Evolutionary conservation across 2,797 vertebrate genomes (phyloP), one percentile per base, ranked within the genome.

Genomic region (Neosilurus mollespiculum): DNA sequence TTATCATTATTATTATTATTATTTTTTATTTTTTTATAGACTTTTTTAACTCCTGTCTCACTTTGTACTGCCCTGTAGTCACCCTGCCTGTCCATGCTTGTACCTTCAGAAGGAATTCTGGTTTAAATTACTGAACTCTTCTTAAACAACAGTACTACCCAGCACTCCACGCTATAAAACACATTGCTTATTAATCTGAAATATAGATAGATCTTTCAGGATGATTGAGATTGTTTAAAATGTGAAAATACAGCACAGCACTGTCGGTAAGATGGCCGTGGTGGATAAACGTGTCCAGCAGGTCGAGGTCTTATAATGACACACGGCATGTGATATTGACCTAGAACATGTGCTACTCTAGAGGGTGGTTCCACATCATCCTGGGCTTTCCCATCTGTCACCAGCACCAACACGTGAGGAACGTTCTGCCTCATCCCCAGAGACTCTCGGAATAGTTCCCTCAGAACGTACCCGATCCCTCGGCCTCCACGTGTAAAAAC

Each of bases 371-470:
- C 51, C 85, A 97, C 96, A 0, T 97, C 93, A 58, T 98, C 96
- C 90, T 96, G 96, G 37, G 96, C 96, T 56, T 88, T 92, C n/a
- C 96, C 96, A 16, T 97, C 96, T 0, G 97, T 98, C 79, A 98
- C 90, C 6, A 98, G 90, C 49, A 98, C 92, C 89, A 98, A 87
- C 34, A 94, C 80, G 9, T 94, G 96, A 77, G 96, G 90, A 26
- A 92, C 92, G 0, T 93, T 88, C 10, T 89, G 93, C 34, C 97
- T 94, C 96, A 97, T 97, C 22, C 96, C 97, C 83, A 93, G 88
- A 89, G 95, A 95, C 88, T 95, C 90, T 87, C 95, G 95, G 87
- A 97, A 97, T 58, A 97, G 73, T 61, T 97, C 96, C 90, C 95
- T 91, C 2, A 98, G 90, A 81, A 95, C 88, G 3, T 95, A 97